Base-by-base conservation (phyloP, 1,140 invertebrate genomes). In the Cyclargus thomasi region DNA sequence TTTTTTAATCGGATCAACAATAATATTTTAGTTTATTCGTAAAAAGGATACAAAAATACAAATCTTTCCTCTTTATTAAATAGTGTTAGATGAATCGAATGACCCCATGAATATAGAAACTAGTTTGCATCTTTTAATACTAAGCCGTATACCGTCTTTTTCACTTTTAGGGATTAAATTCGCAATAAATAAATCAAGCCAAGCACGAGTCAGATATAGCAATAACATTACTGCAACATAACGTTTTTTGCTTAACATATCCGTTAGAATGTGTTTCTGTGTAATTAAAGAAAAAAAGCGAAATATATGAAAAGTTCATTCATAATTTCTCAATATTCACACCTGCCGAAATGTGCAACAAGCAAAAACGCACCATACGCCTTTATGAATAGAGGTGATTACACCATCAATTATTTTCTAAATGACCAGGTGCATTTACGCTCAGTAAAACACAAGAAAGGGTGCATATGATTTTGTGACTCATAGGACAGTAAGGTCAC, bases 371-470 rank as follows among this genome's bases (percentile, higher is more conserved):
- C 6, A 22, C 53, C 17, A 4, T 67, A 67, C 7, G 1, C 10
- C 4, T 16, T 17, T 20, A 8, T 8, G 2, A 66, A 11, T 59
- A 14, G 55, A 57, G 0, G 18, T 14, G 35, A 21, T 21, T 29
- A 20, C 21, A n/a, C 0, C 18, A 59, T 66, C 18, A 0, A 62
- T 7, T 59, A 21, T 22, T 29, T 63, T 36, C 72, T 66, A 66
- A 66, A 57, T 71, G 64, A 69, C 75, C 75, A 77, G 73, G 73
- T 75, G 73, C 57, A 67, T 70, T 70, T 29, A 71, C 72, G 72
- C 69, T 75, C 47, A 68, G 70, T 69, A 70, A 63, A 72, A 65
- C 74, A 74, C 67, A 55, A 63, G 22, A 63, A 63, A 69, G 62
- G 65, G 67, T 71, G 68, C 70, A 71, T 72, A 75, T 62, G 23